Evolutionary conservation across 2,888 invertebrate species (phyloP).

Genomic region (Cynaeus angustus): DNA sequence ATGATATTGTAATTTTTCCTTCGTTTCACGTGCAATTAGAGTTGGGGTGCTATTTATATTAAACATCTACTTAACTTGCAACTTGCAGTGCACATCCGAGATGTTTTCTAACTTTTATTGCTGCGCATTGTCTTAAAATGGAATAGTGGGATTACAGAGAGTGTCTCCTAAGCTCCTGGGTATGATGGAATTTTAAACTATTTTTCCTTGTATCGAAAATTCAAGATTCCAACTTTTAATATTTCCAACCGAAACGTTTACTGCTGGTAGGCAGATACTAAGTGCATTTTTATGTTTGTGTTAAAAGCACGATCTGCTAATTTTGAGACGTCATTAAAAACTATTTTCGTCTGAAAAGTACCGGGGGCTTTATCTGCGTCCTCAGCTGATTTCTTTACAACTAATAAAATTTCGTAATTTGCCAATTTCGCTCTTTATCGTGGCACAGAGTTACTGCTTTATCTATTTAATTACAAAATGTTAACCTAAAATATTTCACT

Average conservation of each 20-base stretch:
- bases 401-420: slow-evolving; percentile 28
- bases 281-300: slow-evolving; percentile 39
- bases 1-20: no score
- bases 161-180: slow-evolving; percentile 4
- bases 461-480: no score
- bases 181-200: slow-evolving; percentile 4
- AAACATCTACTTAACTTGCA: neutral
- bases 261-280: slow-evolving; percentile 14
- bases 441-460: no score
- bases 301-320: slow-evolving; percentile 23
- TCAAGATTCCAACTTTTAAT: slow-evolving; percentile 12
- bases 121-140: neutral
- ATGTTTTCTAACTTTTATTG: neutral
- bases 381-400: slow-evolving; percentile 20
- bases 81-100: neutral
- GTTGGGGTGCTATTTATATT: no score
- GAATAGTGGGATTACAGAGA: neutral
- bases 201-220: slow-evolving; percentile 9
- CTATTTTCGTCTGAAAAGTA: slow-evolving; percentile 31
- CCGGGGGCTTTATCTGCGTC: no score
- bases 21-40: no score
- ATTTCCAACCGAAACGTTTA: slow-evolving; percentile 11
- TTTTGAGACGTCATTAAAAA: slow-evolving; percentile 25
- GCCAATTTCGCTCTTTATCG: slow-evolving; percentile 14
- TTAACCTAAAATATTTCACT: no score